Base-by-base conservation (phyloP, 2,888 invertebrate species). In the Drosophila lacicola region DNA sequence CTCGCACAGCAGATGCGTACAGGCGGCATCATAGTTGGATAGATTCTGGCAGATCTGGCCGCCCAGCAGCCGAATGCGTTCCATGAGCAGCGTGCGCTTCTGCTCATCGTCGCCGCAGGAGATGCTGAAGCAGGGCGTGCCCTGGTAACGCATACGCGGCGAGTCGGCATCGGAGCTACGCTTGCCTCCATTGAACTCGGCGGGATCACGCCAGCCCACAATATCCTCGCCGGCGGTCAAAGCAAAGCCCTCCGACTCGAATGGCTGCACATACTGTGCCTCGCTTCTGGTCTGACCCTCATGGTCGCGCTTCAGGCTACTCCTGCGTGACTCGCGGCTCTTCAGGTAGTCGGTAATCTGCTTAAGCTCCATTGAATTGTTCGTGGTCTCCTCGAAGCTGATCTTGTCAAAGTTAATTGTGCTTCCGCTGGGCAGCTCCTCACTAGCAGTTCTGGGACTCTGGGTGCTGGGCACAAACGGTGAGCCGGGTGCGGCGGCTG, bases 1-100 rank as follows among this genome's bases (percentile, higher is more conserved):
- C 46, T 95, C 93, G 78, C 96, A 96, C 34, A 98, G 93, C 21
- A 98, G 92, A 90, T 98, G 98, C 0, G 97, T 96, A 53, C 95
- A 94, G 0, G 92, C 91, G 0, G 93, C 92, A 89, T 97, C 95
- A 86, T 94, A 96, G 76, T 85, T 91, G 3, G 80, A 63, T 17
- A 91, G 78, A 74, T 92, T 91, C 49, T 91, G 90, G 47, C 91
- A 91, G 10, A 92, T 68, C 53, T 84, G 79, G 4, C 91, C 92
- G 17, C 91, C 90, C 51, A 91, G 61, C 19, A 78, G 47, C 1
- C 66, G 37, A n/a, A 91, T 86, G 60, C 90, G 90, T 1, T 80
- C 73, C 17, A 90, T 89, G 0, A 91, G 66, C 19, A 75, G 79
- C 1, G 75, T 66, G 0, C 90, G 90, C 42, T 78, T 80, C 4